These are phyloP conservation scores for Troides oblongomaculatus DNA, from an alignment of 2,888 invertebrate species.

Conservation along the genomic window DNA sequence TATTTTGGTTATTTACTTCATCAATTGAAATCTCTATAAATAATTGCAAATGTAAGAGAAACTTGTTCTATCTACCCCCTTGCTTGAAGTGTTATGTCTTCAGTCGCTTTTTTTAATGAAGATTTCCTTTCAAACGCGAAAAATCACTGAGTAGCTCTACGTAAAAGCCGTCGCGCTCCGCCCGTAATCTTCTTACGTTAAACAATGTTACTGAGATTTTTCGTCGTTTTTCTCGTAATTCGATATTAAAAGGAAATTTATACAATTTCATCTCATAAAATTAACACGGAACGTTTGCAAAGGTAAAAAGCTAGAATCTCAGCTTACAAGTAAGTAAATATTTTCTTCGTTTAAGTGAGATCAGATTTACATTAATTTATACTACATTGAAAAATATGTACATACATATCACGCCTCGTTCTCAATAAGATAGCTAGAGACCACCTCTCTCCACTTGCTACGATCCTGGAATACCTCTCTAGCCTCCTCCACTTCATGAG, in stretches of 20 bases:
- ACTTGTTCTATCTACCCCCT: neutral
- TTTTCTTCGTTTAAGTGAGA: neutral
- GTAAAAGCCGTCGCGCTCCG: constrained; percentile 15
- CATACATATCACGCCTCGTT: too few species aligned
- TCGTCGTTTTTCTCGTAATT: constrained; percentile 31
- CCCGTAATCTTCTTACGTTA: constrained; percentile 30
- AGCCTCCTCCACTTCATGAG: too few species aligned
- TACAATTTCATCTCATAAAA: constrained; percentile 20
- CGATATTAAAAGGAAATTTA: constrained; percentile 24
- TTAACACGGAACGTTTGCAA: constrained; percentile 18
- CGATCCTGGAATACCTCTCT: too few species aligned
- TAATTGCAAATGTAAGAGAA: too few species aligned
- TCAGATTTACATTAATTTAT: neutral
- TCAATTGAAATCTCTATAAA: too few species aligned
- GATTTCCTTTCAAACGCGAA: constrained; percentile 4
- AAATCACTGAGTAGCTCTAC: constrained; percentile 5
- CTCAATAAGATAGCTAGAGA: too few species aligned
- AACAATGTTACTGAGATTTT: constrained; percentile 33
- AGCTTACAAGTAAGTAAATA: too few species aligned
- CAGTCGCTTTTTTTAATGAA: neutral
- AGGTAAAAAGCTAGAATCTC: neutral
- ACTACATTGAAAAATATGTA: neutral
- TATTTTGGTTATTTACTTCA: too few species aligned
- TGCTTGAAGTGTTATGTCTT: neutral
- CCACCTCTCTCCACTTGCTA: too few species aligned